Evolutionary conservation across 2,797 vertebrate species (phyloP).

Genomic region (Lithobates pipiens): DNA sequence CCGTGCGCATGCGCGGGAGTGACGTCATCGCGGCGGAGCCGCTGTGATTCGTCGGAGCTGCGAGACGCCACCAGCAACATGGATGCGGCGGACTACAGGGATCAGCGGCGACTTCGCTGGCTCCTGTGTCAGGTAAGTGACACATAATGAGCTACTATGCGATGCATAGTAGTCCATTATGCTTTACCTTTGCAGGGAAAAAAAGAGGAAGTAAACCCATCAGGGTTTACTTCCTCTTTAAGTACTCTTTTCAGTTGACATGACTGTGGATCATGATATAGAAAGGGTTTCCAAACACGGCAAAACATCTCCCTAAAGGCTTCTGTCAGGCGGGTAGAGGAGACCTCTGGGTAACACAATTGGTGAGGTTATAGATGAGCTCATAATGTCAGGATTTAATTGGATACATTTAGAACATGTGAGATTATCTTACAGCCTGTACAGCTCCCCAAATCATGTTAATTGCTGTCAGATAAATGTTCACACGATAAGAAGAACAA

Average conservation of each 20-base stretch:
- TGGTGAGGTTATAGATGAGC: constrained; percentile 40
- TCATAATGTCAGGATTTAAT: constrained; percentile 47
- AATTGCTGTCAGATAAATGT: constrained; percentile 47
- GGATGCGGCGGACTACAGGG: too few relatives aligned
- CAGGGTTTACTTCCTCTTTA: too few relatives aligned
- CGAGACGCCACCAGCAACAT: too few relatives aligned
- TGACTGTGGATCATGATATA: not conserved
- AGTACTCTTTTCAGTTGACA: not conserved
- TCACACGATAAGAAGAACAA: constrained; percentile 17
- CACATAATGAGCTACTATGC: too few relatives aligned
- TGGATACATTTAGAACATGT: constrained; percentile 45
- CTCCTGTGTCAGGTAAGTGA: too few relatives aligned
- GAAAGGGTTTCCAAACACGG: not conserved
- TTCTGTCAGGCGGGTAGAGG: not conserved
- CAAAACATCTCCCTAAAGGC: not conserved
- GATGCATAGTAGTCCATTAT: too few relatives aligned
- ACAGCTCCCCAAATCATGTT: constrained; percentile 28
- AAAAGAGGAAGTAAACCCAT: too few relatives aligned
- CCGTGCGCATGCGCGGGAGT: too few relatives aligned
- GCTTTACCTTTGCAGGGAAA: too few relatives aligned
- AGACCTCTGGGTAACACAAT: constrained; percentile 1
- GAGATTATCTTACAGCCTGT: constrained; percentile 36
- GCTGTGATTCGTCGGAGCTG: too few relatives aligned
- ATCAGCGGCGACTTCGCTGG: too few relatives aligned
- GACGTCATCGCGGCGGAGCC: too few relatives aligned